Percentiles rank a stretch among this genome's conserved stretches.
Conservation (phyloP, 1,140 invertebrate genomes). For the Conus ventricosus region DNA sequence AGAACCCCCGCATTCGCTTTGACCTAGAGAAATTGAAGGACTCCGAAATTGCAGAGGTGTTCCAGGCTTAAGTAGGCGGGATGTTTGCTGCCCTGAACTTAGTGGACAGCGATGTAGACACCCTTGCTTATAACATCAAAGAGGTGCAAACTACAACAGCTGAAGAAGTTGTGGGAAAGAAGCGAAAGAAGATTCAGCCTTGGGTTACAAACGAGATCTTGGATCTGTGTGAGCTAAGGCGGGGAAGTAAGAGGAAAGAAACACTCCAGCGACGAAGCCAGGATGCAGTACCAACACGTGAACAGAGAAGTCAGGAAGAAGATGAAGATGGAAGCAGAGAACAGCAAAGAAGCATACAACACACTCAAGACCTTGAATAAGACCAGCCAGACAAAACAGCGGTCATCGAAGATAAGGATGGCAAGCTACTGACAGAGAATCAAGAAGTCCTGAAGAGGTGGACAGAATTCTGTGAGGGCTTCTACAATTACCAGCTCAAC, state of each 20-base stretch:
- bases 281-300: no score
- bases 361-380: neutral
- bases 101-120: slow-evolving; percentile 40
- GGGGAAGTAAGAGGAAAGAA: neutral
- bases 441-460: no score
- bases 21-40: no score
- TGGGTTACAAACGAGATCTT: neutral
- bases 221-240: neutral
- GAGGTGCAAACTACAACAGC: no score
- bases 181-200: no score
- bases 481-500: no score
- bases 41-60: slow-evolving; percentile 21
- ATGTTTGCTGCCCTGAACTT: neutral
- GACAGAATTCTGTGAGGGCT: no score
- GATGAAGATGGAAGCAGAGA: neutral
- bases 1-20: no score
- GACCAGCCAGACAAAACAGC: neutral
- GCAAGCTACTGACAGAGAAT: no score
- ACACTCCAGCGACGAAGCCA: no score
- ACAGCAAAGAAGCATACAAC: neutral
- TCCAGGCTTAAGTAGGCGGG: slow-evolving; percentile 40
- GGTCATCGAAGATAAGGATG: no score
- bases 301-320: neutral
- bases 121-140: neutral
- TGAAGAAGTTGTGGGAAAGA: no score